phyloP scores from a whole-genome alignment of 2,113 vertebrate species.

The Gnathonemus echidnorhynchus region DNA sequence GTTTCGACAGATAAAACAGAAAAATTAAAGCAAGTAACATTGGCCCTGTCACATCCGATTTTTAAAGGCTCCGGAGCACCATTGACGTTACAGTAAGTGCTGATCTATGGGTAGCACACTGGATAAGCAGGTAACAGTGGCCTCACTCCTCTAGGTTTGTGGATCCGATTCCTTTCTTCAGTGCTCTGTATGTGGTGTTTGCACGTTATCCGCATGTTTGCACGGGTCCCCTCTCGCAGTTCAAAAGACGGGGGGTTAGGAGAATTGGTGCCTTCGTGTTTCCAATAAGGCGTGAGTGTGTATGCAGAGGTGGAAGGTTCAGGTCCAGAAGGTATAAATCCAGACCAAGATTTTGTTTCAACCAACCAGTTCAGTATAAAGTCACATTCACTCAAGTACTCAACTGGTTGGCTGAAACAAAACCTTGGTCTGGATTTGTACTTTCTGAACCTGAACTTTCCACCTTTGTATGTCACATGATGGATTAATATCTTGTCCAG shows the following conservation, averaged over 20 bases:
- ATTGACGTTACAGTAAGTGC: background rate
- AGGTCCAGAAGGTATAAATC: background rate
- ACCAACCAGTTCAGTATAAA: background rate
- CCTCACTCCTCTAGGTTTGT: slow-evolving; percentile 87
- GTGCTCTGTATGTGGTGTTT: background rate
- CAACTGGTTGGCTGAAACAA: background rate
- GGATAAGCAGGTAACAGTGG: slow-evolving; percentile 65
- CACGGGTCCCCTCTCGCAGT: background rate
- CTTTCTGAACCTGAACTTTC: too few species aligned
- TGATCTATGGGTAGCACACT: background rate
- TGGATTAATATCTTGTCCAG: background rate
- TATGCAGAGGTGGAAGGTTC: background rate
- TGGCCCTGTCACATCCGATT: background rate
- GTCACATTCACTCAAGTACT: background rate
- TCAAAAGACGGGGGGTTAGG: background rate
- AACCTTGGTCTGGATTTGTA: background rate
- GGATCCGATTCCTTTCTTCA: slow-evolving; percentile 41
- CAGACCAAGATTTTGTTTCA: background rate
- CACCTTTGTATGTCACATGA: background rate
- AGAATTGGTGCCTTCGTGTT: background rate
- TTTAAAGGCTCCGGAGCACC: background rate
- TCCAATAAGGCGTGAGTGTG: background rate
- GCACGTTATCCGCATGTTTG: background rate
- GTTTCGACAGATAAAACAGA: background rate
- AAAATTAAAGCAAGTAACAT: background rate